A percentile compares a stretch with the other conserved stretches of the same genome.
These are phyloP conservation scores for Colletes collaris DNA, from an alignment of 2,888 invertebrate genomes.

Conservation along the genomic window DNA sequence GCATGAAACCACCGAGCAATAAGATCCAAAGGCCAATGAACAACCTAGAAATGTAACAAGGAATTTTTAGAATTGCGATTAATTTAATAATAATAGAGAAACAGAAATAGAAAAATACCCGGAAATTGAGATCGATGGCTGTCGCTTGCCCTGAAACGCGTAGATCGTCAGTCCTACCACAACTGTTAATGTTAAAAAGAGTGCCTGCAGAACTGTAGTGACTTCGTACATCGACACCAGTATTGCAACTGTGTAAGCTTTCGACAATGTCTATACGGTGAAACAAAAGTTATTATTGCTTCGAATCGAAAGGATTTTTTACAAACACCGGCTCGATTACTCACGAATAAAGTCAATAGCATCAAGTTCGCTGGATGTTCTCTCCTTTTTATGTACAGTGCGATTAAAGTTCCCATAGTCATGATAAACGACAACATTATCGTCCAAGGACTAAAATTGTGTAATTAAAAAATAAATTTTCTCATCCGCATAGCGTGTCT, in stretches of 20 bases:
- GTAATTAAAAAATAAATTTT: constrained; percentile 27
- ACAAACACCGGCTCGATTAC: constrained; percentile 78
- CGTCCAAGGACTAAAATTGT: constrained; percentile 87
- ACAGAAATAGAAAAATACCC: constrained; percentile 82
- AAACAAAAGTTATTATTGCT: neutral
- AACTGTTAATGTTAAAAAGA: constrained; percentile 90
- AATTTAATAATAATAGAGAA: neutral
- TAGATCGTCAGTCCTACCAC: constrained; percentile 90
- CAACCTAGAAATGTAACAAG: constrained; percentile 83
- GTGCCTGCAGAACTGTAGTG: constrained; percentile 90
- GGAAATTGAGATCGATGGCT: constrained; percentile 91
- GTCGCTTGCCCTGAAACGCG: constrained; percentile 93
- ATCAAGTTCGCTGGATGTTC: constrained; percentile 92
- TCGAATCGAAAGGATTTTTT: neutral
- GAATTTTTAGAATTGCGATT: neutral
- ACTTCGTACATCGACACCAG: constrained; percentile 92
- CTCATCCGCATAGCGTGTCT: neutral
- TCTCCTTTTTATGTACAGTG: constrained; percentile 89
- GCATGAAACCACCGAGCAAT: constrained; percentile 89
- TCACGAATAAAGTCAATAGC: constrained; percentile 91
- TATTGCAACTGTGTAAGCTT: constrained; percentile 91
- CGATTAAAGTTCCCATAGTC: constrained; percentile 88
- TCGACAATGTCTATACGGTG: constrained; percentile 88
- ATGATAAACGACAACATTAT: constrained; percentile 86
- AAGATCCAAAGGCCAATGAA: constrained; percentile 88